Evolutionary conservation across 2,888 invertebrate genomes (phyloP), one percentile per base, ranked within the genome.

Genomic region (Heliconius cydno): DNA sequence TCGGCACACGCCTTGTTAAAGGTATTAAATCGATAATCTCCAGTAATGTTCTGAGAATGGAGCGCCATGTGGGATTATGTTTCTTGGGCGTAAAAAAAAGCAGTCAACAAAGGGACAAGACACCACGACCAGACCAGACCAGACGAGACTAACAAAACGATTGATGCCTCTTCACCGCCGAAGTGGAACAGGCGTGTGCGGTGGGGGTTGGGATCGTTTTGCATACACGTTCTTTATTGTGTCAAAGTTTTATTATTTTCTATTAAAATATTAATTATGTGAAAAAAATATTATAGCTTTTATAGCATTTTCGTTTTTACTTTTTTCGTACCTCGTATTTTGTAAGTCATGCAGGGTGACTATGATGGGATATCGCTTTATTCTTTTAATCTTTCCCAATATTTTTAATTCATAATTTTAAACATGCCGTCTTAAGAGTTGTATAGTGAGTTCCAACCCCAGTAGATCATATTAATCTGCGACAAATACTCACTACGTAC

Each of bases 21-120:
- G 1, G n/a, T 41, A 41, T 74, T 63, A 63, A 60, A 28, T 74
- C 63, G 65, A 41, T 41, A 65, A 38, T 65, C 75, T 65, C 41
- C 65, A 41, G 75, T 46, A 75, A 75, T 28, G 75, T 75, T 75
- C 75, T 75, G 75, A 41, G 75, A 75, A 75, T 25, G 15, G 63
- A 75, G 65, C 63, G 63, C 75, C n/a, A 25, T 25, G 74, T 60
- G 46, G 77, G 78, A 82, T 79, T 74, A 79, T 70, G 76, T 77
- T 81, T 76, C 80, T 68, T 28, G n/a, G 63, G 65, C 68, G 63
- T 63, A 60, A 77, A 80, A 77, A 70, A 79, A 72, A 76, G 71
- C 52, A 72, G 57, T 75, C 70, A 72, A 72, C 79, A 76, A 79
- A 79, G 66, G 28, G 15, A 78, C 60, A 78, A 57, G 78, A 66